These are phyloP conservation scores for Octodon degus DNA, from an alignment of 2,113 vertebrate species.

Conservation along the genomic window DNA sequence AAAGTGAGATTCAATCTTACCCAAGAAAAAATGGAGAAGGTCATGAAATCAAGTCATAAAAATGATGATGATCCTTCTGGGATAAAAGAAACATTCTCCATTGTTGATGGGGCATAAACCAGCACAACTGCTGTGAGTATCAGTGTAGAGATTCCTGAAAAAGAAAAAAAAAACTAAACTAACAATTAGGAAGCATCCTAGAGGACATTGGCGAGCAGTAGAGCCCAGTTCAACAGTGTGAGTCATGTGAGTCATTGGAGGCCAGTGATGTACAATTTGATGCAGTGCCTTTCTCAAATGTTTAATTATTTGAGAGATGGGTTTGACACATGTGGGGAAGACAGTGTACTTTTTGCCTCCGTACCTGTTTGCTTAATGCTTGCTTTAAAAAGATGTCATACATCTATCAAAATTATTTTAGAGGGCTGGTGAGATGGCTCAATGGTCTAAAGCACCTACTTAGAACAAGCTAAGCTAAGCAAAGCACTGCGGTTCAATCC, in stretches of 20 bases:
- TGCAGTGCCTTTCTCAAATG: background rate
- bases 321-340: background rate
- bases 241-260: background rate
- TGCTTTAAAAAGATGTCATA: slow-evolving; percentile 37
- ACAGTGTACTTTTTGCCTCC: background rate
- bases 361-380: background rate
- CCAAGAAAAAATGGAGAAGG: background rate
- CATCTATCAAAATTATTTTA: slow-evolving; percentile 9
- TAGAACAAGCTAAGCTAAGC: no score
- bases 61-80: background rate
- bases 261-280: background rate
- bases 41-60: background rate
- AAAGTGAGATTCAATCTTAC: background rate
- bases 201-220: background rate
- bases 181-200: background rate
- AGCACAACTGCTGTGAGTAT: background rate
- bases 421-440: no score
- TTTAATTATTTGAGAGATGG: slow-evolving; percentile 14
- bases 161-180: background rate
- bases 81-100: background rate
- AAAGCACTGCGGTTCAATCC: no score
- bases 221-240: background rate
- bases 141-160: background rate
- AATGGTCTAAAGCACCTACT: no score
- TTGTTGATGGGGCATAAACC: background rate